Evolutionary conservation across 2,888 invertebrate genomes (phyloP).

Genomic region (Malacosoma neustria): DNA sequence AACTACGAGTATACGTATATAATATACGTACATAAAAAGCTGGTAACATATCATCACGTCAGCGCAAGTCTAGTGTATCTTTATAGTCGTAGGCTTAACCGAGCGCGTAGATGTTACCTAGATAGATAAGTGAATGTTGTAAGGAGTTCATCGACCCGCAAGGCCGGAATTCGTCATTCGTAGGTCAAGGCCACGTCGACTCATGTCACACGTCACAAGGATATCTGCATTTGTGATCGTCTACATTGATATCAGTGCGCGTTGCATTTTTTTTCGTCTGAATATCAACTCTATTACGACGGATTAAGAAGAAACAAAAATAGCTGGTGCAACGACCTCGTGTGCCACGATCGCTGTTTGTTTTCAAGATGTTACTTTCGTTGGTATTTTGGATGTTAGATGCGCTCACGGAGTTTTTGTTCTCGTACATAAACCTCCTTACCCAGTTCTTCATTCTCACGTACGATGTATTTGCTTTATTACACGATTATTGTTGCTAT

Average conservation of each 20-base stretch:
- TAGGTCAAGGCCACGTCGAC: slow-evolving; percentile 62
- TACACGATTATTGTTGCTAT: background rate
- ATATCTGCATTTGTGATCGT: slow-evolving; percentile 68
- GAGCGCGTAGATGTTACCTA: slow-evolving; percentile 30
- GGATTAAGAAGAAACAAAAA: slow-evolving; percentile 43
- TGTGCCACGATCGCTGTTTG: slow-evolving; percentile 32
- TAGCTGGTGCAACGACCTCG: slow-evolving; percentile 60
- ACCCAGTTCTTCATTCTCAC: background rate
- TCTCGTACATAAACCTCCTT: slow-evolving; percentile 5
- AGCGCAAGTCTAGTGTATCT: background rate
- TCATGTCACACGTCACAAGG: slow-evolving; percentile 50
- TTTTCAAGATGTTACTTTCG: slow-evolving; percentile 56
- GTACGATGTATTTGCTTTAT: background rate
- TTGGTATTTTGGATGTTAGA: slow-evolving; percentile 45
- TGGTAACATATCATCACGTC: background rate
- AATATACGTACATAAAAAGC: slow-evolving; percentile 4
- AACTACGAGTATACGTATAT: no score
- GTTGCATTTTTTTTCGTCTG: slow-evolving; percentile 22
- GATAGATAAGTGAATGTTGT: slow-evolving; percentile 42
- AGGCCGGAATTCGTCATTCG: slow-evolving; percentile 70
- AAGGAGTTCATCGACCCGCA: slow-evolving; percentile 55
- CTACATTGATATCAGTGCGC: slow-evolving; percentile 47
- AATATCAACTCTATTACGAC: slow-evolving; percentile 40
- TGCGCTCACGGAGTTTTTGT: slow-evolving; percentile 24
- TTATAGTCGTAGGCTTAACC: slow-evolving; percentile 2